A percentile compares a stretch with the other conserved stretches of the same genome.
phyloP scores from a whole-genome alignment of 2,888 invertebrate species.

The Iselma pallidipennis region DNA sequence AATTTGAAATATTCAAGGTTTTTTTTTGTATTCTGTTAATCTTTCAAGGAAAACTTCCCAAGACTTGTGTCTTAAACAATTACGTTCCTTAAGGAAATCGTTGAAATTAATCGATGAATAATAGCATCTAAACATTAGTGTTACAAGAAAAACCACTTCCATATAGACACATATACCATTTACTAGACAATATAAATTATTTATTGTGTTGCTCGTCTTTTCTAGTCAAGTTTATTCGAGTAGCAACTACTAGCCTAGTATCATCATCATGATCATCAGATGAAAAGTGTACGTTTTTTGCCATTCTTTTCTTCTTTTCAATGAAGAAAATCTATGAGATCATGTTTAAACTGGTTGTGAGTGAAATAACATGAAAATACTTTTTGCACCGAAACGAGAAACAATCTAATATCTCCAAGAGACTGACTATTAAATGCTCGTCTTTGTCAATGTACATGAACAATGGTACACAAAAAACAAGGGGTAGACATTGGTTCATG shows the following conservation, averaged over 20 bases:
- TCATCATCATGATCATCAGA: too few species aligned
- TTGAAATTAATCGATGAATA: not conserved
- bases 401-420: constrained; percentile 27
- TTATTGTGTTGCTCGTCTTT: not conserved
- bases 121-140: not conserved
- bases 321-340: constrained; percentile 8
- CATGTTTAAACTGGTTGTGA: constrained; percentile 6
- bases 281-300: not conserved
- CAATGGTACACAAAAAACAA: constrained; percentile 28
- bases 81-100: not conserved
- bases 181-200: not conserved
- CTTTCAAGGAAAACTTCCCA: not conserved
- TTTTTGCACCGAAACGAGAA: constrained; percentile 19
- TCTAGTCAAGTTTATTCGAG: not conserved
- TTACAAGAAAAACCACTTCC: not conserved
- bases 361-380: constrained; percentile 14
- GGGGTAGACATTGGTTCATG: too few species aligned
- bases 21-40: not conserved
- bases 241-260: too few species aligned
- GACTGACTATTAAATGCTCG: constrained; percentile 26
- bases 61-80: too few species aligned
- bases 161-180: too few species aligned
- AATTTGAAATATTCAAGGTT: not conserved
- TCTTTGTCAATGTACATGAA: constrained; percentile 33
- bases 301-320: not conserved